Evolutionary conservation across 2,797 vertebrate genomes (phyloP), one percentile per base, ranked within the genome.

Genomic region (Novumbra hubbsi): DNA sequence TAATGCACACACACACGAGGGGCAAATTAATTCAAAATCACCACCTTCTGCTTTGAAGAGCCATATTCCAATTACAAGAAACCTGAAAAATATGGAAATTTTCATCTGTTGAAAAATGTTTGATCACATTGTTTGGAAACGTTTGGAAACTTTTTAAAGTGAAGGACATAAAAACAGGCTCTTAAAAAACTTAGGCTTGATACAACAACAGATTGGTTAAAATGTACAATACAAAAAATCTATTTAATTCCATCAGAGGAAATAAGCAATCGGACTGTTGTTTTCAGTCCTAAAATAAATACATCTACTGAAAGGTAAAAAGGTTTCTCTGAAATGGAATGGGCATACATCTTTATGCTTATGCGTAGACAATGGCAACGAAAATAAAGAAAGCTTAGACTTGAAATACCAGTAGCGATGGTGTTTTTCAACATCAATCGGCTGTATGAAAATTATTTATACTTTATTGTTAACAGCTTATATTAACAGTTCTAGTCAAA

Each of bases 291-390:
- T 48, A 21, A 48, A 73, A 52, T 55, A 34, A 1, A 30, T 48
- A 21, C 65, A 28, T 64, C 57, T 62, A 57, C 57, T 62, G 34
- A 67, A 14, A 70, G 45, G n/a, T 24, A 21, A 50, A 68, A 0
- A 60, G 90, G 89, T 92, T 93, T 92, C 92, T 91, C 86, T 88
- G 88, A 92, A 93, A 93, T 90, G 89, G 92, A 92, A 94, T 92
- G 87, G 87, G 82, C 90, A 93, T 92, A 91, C 91, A 91, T 90
- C 77, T 0, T 90, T 89, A 90, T 92, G 92, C 90, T 88, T 86
- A 85, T 86, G 88, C 86, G 91, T 91, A 89, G 86, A 15, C 24
- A 72, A 21, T 17, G 14, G 30, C 19, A 52, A 24, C 45, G 45
- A 68, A 64, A 75, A 45, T 45, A 11, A 11, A 45, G 41, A 45